Evolutionary conservation across 1,140 invertebrate genomes (phyloP), one percentile per base, ranked within the genome.

Genomic region (Temnothorax curvispinosus): DNA sequence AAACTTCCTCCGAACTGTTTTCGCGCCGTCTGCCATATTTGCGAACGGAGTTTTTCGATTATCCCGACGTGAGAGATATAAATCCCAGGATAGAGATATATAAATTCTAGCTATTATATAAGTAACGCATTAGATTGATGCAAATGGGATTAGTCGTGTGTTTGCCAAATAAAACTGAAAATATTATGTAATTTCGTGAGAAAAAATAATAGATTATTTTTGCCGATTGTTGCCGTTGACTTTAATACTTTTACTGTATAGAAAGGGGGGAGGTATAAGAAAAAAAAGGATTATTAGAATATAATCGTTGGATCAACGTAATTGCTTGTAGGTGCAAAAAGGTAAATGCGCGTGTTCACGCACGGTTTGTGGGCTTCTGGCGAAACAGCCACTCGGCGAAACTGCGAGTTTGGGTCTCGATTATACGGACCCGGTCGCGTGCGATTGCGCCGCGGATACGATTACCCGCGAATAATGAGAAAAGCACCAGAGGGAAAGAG

Each of bases 391-490:
- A 58, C 50, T 82, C 41, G 67, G 9, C 38, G 32, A 85, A 85
- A 85, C 47, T 62, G 56, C 69, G n/a, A 35, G 27, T 52, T 8
- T 47, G 47, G 47, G 8, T 52, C 21, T 54, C 84, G 21, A 84
- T 84, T 60, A 60, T 74, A 84, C 56, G 44, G 38, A 65, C 44
- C 27, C 32, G 35, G 58, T 69, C 71, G 47, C 35, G 74, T 41
- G 47, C 71, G 54, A 50, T 85, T 85, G 56, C 71, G 13, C 67
- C 41, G 35, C 41, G 71, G 71, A 77, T 62, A n/a, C 71, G 85
- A 69, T 86, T 64, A 60, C 32, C n/a, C 85, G 8, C 32, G 85
- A 65, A 62, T 86, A 80, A 80, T 81, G 85, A 81, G 75, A 62
- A 69, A 80, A 69, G 56, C 60, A 6, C 11, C 50, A 21, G 15